These are phyloP conservation scores for Mastomys natalensis DNA, from an alignment of 2,113 vertebrate genomes.

Conservation along the genomic window DNA sequence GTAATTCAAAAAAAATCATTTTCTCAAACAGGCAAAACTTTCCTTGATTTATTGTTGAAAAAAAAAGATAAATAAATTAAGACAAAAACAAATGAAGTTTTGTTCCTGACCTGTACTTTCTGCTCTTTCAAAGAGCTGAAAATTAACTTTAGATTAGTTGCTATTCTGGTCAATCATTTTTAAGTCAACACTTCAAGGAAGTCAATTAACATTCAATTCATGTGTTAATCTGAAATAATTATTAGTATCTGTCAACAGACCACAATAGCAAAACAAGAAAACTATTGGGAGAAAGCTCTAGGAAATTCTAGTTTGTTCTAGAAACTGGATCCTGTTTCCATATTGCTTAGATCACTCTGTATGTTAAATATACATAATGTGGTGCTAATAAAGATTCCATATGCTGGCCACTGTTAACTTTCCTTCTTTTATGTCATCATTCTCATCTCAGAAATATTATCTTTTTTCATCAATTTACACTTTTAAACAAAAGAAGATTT, in stretches of 20 bases:
- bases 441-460: fast-evolving
- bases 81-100: not conserved
- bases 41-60: not conserved
- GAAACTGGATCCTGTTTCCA: fast-evolving
- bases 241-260: not conserved
- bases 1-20: not conserved
- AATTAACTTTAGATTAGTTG: not conserved
- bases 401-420: not conserved
- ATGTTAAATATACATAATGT: not conserved
- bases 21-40: not conserved
- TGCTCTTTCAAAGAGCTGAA: not conserved
- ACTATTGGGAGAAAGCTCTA: not conserved
- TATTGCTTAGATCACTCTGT: not conserved
- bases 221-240: not conserved
- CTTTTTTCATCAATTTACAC: not conserved
- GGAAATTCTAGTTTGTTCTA: not conserved
- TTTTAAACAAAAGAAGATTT: not conserved
- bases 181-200: not conserved
- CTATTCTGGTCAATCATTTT: not conserved
- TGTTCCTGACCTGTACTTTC: not conserved
- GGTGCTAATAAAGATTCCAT: too few relatives aligned
- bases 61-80: not conserved
- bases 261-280: not conserved
- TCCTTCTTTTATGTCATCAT: not conserved
- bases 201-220: not conserved